Evolutionary conservation across 2,113 vertebrate species (phyloP).

Genomic region (Cyphomyrus plagiostoma): DNA sequence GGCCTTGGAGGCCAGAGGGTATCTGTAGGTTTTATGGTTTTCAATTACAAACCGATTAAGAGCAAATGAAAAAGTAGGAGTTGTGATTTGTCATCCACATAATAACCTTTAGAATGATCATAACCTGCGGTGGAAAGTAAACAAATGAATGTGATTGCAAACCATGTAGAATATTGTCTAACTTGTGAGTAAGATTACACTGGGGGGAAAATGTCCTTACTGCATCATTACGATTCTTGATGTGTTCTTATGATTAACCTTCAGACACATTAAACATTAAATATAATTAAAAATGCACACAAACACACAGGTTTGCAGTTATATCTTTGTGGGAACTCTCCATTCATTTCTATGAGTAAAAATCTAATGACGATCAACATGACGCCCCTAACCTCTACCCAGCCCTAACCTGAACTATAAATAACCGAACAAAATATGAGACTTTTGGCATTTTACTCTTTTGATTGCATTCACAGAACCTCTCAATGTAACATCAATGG

Average conservation of each 20-base stretch:
- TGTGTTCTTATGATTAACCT: neutral
- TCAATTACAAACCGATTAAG: conserved; percentile 21
- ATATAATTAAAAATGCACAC: neutral
- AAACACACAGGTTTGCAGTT: neutral
- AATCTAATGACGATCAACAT: no score
- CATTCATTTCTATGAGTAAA: no score
- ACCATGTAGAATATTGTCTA: neutral
- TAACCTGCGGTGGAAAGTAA: neutral
- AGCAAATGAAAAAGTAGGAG: conserved; percentile 10
- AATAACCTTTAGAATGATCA: conserved; percentile 17
- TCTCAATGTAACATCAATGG: no score
- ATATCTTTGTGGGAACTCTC: no score
- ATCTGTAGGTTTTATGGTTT: conserved; percentile 21
- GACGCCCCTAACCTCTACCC: no score
- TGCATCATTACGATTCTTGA: neutral
- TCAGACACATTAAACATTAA: neutral
- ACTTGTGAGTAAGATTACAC: neutral
- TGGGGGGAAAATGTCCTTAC: neutral
- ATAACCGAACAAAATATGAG: no score
- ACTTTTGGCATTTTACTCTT: neutral
- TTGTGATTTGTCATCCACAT: conserved; percentile 17
- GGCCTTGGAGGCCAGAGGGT: neutral
- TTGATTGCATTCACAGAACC: neutral
- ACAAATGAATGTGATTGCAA: neutral
- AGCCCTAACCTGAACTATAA: no score